These are phyloP conservation scores for Apeira syringaria DNA, from an alignment of 2,888 invertebrate genomes.

Conservation along the genomic window DNA sequence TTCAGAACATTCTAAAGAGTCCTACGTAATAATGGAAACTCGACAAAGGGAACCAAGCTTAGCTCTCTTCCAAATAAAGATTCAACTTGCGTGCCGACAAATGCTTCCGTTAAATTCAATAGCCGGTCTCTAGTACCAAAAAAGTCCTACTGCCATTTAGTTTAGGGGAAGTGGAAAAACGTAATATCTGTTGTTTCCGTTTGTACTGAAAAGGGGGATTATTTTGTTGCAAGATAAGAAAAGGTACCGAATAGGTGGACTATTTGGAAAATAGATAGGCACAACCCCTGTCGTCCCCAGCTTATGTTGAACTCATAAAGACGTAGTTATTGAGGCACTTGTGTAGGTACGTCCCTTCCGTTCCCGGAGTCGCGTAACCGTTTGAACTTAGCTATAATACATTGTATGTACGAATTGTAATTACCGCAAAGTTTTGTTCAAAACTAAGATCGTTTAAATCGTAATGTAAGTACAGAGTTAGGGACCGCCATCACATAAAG, in stretches of 20 bases:
- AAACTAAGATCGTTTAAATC: slow-evolving; percentile 58
- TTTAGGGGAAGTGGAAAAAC: slow-evolving; percentile 23
- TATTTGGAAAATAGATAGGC: slow-evolving; percentile 31
- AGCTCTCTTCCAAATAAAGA: slow-evolving; percentile 8
- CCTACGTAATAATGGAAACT: slow-evolving; percentile 13
- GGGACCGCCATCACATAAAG: slow-evolving; percentile 67
- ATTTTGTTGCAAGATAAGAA: slow-evolving; percentile 25
- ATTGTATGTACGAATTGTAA: slow-evolving; percentile 37
- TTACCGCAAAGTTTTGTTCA: slow-evolving; percentile 45
- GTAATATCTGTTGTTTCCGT: slow-evolving; percentile 24
- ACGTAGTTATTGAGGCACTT: slow-evolving; percentile 26
- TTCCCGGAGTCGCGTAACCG: slow-evolving; percentile 12
- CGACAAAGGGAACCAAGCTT: slow-evolving; percentile 2
- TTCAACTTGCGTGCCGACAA: slow-evolving; percentile 3
- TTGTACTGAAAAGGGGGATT: slow-evolving; percentile 20
- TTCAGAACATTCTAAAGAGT: slow-evolving; percentile 14
- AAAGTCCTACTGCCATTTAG: slow-evolving; percentile 21
- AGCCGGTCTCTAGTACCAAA: slow-evolving; percentile 19
- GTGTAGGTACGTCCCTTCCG: slow-evolving; percentile 27
- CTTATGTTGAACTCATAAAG: slow-evolving; percentile 30
- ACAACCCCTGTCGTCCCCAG: slow-evolving; percentile 28
- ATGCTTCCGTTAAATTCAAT: slow-evolving; percentile 21
- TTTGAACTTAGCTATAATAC: slow-evolving; percentile 18
- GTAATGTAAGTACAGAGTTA: slow-evolving; percentile 55
- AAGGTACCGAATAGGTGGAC: slow-evolving; percentile 24